Base-by-base conservation (phyloP, 1,140 invertebrate species). In the Drosophila quadrilineata region DNA sequence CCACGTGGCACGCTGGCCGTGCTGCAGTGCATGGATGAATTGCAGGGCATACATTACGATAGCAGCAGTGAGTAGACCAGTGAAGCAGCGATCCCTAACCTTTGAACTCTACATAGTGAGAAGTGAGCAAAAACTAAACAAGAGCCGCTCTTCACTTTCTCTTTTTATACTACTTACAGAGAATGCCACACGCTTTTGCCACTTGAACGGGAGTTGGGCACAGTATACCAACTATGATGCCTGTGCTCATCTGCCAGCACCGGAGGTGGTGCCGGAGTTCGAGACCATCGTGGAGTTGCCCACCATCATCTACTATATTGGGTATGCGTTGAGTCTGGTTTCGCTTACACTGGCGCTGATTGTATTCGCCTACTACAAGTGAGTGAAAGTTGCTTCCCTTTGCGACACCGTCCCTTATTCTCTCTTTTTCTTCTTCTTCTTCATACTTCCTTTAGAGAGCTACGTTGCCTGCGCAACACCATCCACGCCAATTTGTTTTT, bases 391-490 rank as follows among this genome's bases (percentile, higher is more conserved):
- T 17, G n/a, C 9, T 19, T 16, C 21, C 9, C 2, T 10, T 12
- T 58, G 67, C 46, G 24, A 64, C 24, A 28, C 26, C 12, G n/a
- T 16, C 24, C 24, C 22, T 5, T 1, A 4, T 29, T 10, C 21
- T 31, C 21, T 4, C 35, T 12, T 24, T 5, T 21, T 9, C n/a
- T 8, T 5, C 6, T 16, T n/a, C 2, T 33, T 8, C 8, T 5
- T 6, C 1, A 2, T 2, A 1, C 4, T 3, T 10, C 12, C 6
- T 33, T 29, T 4, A 98, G 97, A 89, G 97, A 98, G 90, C 92
- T 98, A 16, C 92, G 96, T 85, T 98, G 97, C 91, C 91, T 98
- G 50, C 93, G 96, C 36, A 98, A 98, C 89, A 96, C 94, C 66
- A 98, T 98, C 45, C 89, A 90, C 65, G 86, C 86, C 62, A 90